These are phyloP conservation scores for Apodemia zela DNA, from an alignment of 2,888 invertebrate genomes.

Conservation along the genomic window DNA sequence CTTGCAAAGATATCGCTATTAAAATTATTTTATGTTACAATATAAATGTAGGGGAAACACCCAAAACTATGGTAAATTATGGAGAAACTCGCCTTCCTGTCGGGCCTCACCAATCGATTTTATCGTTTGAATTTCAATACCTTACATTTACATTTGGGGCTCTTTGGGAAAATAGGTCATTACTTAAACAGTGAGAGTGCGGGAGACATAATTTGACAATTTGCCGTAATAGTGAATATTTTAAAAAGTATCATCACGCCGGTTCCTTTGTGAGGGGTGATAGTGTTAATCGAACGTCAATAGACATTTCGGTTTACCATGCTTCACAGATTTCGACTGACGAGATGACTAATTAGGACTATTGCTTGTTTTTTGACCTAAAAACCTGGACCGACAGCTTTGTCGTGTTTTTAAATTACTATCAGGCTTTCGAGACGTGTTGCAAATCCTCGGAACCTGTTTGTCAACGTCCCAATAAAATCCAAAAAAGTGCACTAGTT, in stretches of 20 bases:
- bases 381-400: no score
- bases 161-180: not conserved
- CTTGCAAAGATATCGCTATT: not conserved
- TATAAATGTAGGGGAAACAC: not conserved
- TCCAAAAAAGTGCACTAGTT: conserved; percentile 7
- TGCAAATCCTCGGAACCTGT: conserved; percentile 4
- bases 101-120: conserved; percentile 8
- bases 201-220: not conserved
- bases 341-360: no score
- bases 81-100: conserved; percentile 4
- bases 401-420: not conserved
- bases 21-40: not conserved
- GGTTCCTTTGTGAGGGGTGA: no score
- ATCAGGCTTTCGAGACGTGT: not conserved
- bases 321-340: no score
- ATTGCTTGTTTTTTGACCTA: no score
- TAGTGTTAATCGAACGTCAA: no score
- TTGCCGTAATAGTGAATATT: no score
- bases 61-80: conserved; percentile 2
- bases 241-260: not conserved
- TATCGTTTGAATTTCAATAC: conserved; percentile 6
- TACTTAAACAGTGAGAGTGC: not conserved
- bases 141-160: conserved; percentile 4
- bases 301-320: no score
- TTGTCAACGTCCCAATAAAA: conserved; percentile 9